Base-by-base conservation (phyloP, 2,113 vertebrate species). In the Apaloderma vittatum region DNA sequence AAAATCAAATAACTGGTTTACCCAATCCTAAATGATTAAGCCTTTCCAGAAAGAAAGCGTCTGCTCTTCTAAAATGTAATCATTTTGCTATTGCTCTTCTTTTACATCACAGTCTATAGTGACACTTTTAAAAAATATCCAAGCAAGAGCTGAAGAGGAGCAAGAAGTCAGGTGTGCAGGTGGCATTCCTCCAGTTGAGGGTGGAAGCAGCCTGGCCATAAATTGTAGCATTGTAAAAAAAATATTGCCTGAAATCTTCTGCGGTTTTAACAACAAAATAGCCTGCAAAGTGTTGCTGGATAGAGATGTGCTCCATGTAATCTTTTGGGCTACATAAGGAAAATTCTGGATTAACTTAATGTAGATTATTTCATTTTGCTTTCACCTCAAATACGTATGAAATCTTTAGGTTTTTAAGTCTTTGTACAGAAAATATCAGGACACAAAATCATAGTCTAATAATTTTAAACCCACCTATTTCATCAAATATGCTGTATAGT, bases 1-100 rank as follows among this genome's bases (percentile, higher is more conserved):
- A 90, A 86, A 72, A 15, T 21, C 65, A 71, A 95, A 61, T 77
- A 77, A 89, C 59, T 74, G 37, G n/a, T 51, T 89, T 87, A 54
- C 22, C 29, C 29, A 54, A 11, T 79, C 62, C 37, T 34, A 63
- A 82, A 70, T 55, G 21, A 75, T 52, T 59, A 63, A 81, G 43
- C 11, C 75, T 88, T 95, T 94, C 34, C 61, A 62, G 70, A 76
- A 34, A 89, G 24, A n/a, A 91, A 95, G 77, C 65, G 95, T 84
- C 73, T 96, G 73, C 51, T 90, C 51, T 23, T 67, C 32, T 73
- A 57, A 74, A 22, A 32, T 88, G 48, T 79, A 61, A 79, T 65
- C 5, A 40, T 74, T 73, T 86, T 91, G 73, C 23, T 26, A 70
- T 36, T 66, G 20, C 5, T 66, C 20, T 86, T 73, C 22, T 61